phyloP scores from a whole-genome alignment of 2,113 vertebrate genomes.

The Syngnathus scovelli region DNA sequence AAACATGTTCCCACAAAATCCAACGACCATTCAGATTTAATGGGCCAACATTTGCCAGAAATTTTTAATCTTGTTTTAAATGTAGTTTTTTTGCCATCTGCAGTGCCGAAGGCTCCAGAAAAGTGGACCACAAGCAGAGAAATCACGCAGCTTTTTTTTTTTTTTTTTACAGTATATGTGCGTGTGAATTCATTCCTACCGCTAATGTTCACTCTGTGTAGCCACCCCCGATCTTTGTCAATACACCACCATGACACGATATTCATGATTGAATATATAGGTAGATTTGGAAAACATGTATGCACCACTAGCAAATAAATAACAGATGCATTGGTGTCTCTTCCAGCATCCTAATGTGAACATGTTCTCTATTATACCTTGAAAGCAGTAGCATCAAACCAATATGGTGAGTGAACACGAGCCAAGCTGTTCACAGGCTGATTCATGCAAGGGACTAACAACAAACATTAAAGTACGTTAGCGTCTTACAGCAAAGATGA shows the following conservation, averaged over 20 bases:
- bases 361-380: slow-evolving; percentile 22
- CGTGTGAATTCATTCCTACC: background rate
- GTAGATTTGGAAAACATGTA: background rate
- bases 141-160: background rate
- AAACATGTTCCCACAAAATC: background rate
- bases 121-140: slow-evolving; percentile 58
- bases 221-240: background rate
- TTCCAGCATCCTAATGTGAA: slow-evolving; percentile 5
- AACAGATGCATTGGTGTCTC: slow-evolving; percentile 3
- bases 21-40: background rate
- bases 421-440: slow-evolving; percentile 35
- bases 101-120: slow-evolving; percentile 53
- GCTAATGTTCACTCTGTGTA: background rate
- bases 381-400: slow-evolving; percentile 24
- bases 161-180: too few species aligned
- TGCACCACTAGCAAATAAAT: background rate
- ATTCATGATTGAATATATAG: too few species aligned
- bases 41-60: slow-evolving; percentile 26
- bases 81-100: slow-evolving; percentile 54
- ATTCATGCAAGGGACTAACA: slow-evolving; percentile 18
- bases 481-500: slow-evolving; percentile 27
- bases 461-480: slow-evolving; percentile 22
- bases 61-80: slow-evolving; percentile 47
- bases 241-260: background rate
- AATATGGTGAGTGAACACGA: slow-evolving; percentile 24